These are phyloP conservation scores for Temnothorax longispinosus DNA, from an alignment of 1,140 invertebrate genomes.

Conservation along the genomic window DNA sequence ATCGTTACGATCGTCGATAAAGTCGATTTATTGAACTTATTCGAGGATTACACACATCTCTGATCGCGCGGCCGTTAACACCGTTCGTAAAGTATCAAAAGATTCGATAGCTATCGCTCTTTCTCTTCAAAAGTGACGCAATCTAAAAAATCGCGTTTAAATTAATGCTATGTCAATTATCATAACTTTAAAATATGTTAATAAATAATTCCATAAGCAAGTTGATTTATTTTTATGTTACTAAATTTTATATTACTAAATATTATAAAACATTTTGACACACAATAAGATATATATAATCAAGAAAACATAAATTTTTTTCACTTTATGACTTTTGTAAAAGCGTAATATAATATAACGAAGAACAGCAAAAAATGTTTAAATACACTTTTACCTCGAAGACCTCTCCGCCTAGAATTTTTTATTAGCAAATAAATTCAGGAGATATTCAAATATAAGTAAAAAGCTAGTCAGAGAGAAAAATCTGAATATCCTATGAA, in stretches of 20 bases:
- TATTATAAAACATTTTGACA: not conserved
- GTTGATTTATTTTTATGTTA: not conserved
- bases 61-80: not conserved
- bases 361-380: not conserved
- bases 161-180: not conserved
- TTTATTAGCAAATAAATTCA: slow-evolving; percentile 1
- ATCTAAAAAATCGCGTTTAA: not conserved
- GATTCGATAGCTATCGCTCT: not conserved
- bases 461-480: slow-evolving; percentile 15
- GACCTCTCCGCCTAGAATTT: not conserved
- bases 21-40: slow-evolving; percentile 32
- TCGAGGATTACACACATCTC: not conserved
- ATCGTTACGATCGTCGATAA: slow-evolving; percentile 38
- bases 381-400: not conserved
- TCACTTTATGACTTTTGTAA: not conserved
- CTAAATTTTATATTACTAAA: not conserved
- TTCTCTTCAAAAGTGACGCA: not conserved
- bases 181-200: not conserved
- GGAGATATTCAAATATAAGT: slow-evolving; percentile 10
- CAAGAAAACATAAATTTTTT: not conserved
- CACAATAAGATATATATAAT: not conserved
- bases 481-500: slow-evolving; percentile 26
- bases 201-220: not conserved
- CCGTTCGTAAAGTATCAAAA: not conserved
- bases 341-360: not conserved